These are phyloP conservation scores for Lamellibrachia luymesi DNA, from an alignment of 1,140 invertebrate species.

Conservation along the genomic window DNA sequence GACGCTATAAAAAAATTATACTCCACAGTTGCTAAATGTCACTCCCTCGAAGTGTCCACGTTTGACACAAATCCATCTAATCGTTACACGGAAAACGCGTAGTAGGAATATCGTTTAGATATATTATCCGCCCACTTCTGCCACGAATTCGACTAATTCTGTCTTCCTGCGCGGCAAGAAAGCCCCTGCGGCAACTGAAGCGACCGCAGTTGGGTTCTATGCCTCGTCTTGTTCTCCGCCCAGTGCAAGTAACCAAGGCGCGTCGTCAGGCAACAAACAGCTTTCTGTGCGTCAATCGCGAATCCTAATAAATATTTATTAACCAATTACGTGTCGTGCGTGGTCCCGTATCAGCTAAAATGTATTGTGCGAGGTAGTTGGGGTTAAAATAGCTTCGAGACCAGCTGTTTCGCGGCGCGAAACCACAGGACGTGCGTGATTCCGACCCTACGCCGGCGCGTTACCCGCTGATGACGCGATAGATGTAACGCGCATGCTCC, in stretches of 20 bases:
- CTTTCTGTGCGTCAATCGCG: neutral
- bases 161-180: neutral
- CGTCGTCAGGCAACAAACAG: neutral
- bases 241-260: neutral
- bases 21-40: neutral
- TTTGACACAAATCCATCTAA: neutral
- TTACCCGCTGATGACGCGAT: neutral
- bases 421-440: neutral
- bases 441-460: neutral
- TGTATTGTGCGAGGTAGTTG: neutral
- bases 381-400: neutral
- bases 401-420: neutral
- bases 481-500: neutral
- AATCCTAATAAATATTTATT: constrained; percentile 1
- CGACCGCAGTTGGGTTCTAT: neutral
- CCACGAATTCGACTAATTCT: neutral
- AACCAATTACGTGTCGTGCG: neutral
- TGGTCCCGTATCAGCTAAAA: neutral
- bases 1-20: neutral
- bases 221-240: neutral
- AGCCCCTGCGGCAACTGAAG: neutral
- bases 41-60: neutral
- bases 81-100: neutral
- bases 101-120: neutral
- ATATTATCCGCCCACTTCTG: neutral